phyloP scores from a whole-genome alignment of 2,797 vertebrate genomes.

The Rhodeus uyekii region DNA sequence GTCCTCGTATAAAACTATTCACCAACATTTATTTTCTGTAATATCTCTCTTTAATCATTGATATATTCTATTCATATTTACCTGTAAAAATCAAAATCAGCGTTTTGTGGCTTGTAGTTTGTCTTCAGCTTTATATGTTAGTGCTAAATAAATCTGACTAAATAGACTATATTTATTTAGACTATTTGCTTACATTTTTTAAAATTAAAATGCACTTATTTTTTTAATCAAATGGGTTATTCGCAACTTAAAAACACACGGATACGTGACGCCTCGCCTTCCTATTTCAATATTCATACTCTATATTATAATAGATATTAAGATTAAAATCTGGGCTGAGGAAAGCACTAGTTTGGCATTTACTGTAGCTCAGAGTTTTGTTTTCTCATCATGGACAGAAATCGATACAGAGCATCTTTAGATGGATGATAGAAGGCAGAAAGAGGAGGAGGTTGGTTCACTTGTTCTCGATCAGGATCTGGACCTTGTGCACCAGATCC shows the following conservation, averaged over 20 bases:
- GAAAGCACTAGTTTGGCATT: neutral
- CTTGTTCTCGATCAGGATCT: slow-evolving; percentile 98
- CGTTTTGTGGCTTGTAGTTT: neutral
- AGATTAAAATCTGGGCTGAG: neutral
- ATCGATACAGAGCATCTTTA: neutral
- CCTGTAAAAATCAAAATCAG: neutral
- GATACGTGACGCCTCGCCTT: neutral
- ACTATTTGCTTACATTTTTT: no score
- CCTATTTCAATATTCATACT: neutral
- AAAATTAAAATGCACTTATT: no score
- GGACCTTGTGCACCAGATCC: slow-evolving; percentile 94
- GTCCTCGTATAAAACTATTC: slow-evolving; percentile 26
- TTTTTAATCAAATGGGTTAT: neutral
- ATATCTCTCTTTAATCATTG: neutral
- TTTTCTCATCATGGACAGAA: slow-evolving; percentile 10
- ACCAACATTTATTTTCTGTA: neutral
- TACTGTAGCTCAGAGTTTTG: neutral
- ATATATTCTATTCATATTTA: neutral
- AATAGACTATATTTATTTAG: neutral
- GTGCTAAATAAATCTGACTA: neutral
- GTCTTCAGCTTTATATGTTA: neutral
- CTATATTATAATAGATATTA: neutral
- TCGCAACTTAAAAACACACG: neutral
- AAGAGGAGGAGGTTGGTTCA: slow-evolving; percentile 56
- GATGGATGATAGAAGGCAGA: neutral